Base-by-base conservation (phyloP, 2,797 vertebrate genomes). In the Crocodylus rhombifer region DNA sequence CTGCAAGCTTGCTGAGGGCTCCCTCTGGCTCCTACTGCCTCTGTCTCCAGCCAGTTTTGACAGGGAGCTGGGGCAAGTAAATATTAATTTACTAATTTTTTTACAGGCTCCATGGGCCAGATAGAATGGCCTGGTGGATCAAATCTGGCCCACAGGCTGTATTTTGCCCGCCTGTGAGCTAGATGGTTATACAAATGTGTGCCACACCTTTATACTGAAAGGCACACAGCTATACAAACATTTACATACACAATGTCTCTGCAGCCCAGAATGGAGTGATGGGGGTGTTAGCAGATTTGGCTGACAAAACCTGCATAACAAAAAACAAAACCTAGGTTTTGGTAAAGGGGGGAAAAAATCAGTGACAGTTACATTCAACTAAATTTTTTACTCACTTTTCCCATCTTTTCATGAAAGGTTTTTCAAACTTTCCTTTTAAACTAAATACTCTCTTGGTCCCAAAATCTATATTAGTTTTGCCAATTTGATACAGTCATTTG, bases 321-420 rank as follows among this genome's bases (percentile, higher is more conserved):
- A 36, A 36, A 36, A 36, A 5, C n/a, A 26, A 1, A 9, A n/a
- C 4, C 28, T 0, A 0, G 17, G 57, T 61, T 58, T 64, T 17
- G 28, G 4, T 51, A n/a, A 71, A 86, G 8, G 28, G 80, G 61
- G 21, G 26, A 17, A 61, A 82, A 88, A 56, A 28, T 21, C 56
- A 79, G 28, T 4, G 63, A 4, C 10, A 18, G 23, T 28, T 51
- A 42, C 23, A 12, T 71, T 58, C 7, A n/a, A 2, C 21, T 82
- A 82, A 30, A 86, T 64, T 51, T 77, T 80, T 51, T 74, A 26
- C 80, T 30, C 25, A 10, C 15, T 55, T 91, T 26, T 69, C 28
- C 28, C 33, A 51, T 71, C 65, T 17, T 16, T 15, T 33, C 67
- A 36, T 36, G 33, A 71, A 71, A 57, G 51, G 16, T 60, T 80